phyloP scores from a whole-genome alignment of 1,140 invertebrate genomes.

The Globodera rostochiensis region DNA sequence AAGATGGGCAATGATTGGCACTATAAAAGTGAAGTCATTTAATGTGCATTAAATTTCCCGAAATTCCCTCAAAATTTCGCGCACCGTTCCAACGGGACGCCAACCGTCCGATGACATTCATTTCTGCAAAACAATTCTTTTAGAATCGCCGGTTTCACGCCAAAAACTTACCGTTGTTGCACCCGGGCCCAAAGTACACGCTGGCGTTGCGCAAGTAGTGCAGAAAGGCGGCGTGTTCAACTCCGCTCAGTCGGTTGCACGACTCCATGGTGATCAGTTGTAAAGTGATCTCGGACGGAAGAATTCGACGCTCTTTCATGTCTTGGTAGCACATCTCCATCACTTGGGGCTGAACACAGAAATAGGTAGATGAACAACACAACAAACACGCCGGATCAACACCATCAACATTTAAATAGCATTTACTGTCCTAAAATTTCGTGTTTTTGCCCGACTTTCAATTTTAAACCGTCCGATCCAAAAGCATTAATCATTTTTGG shows the following conservation, averaged over 20 bases:
- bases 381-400: too few species aligned
- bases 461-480: too few species aligned
- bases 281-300: constrained; percentile 58
- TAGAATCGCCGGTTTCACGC: too few species aligned
- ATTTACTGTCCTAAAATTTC: too few species aligned
- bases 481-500: too few species aligned
- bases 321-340: constrained; percentile 59
- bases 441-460: too few species aligned
- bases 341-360: constrained; percentile 53
- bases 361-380: not conserved
- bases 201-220: constrained; percentile 64
- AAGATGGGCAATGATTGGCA: constrained; percentile 64
- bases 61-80: not conserved
- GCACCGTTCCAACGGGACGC: constrained; percentile 59
- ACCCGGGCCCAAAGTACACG: constrained; percentile 64
- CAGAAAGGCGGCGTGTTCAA: constrained; percentile 63
- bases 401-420: too few species aligned
- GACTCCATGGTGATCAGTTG: constrained; percentile 64
- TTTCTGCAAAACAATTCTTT: constrained; percentile 49
- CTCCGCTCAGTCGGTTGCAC: constrained; percentile 62
- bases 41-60: not conserved
- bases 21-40: constrained; percentile 17
- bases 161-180: constrained; percentile 60
- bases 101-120: constrained; percentile 63
- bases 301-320: constrained; percentile 57